phyloP scores from a whole-genome alignment of 2,797 vertebrate genomes.

The Coluber constrictor region DNA sequence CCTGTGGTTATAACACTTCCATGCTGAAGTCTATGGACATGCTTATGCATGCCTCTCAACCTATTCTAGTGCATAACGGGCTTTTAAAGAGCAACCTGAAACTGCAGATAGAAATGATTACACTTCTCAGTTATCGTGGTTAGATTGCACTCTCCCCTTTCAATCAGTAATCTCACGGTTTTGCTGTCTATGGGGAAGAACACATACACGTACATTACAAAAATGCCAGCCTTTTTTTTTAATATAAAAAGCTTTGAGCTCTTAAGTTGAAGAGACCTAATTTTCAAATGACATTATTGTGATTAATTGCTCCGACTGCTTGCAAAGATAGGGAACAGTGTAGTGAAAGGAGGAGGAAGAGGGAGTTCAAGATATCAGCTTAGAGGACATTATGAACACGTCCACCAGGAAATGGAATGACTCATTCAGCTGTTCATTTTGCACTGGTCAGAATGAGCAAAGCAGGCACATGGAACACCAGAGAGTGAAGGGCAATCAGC shows the following conservation, averaged over 20 bases:
- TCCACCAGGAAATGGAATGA: constrained; percentile 32
- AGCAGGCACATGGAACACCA: neutral
- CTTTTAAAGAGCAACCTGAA: neutral
- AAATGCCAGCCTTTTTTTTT: neutral
- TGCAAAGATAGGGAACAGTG: constrained; percentile 9
- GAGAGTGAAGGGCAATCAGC: constrained; percentile 12
- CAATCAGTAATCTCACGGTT: neutral
- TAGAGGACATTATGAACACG: constrained; percentile 3
- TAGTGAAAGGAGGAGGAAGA: neutral
- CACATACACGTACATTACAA: neutral
- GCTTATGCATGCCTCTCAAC: neutral
- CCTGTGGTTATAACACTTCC: neutral
- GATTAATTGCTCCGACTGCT: neutral
- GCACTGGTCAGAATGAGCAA: neutral
- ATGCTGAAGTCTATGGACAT: neutral
- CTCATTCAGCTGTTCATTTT: constrained; percentile 28
- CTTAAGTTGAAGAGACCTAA: neutral
- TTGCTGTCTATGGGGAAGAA: neutral
- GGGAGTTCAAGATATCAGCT: constrained; percentile 4
- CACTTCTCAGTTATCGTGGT: neutral
- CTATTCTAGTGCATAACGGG: neutral
- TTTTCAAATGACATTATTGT: constrained; percentile 17
- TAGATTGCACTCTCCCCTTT: neutral
- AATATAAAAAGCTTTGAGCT: neutral
- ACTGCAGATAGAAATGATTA: neutral